Evolutionary conservation across 2,113 vertebrate species (phyloP).

Genomic region (Carassius carassius): DNA sequence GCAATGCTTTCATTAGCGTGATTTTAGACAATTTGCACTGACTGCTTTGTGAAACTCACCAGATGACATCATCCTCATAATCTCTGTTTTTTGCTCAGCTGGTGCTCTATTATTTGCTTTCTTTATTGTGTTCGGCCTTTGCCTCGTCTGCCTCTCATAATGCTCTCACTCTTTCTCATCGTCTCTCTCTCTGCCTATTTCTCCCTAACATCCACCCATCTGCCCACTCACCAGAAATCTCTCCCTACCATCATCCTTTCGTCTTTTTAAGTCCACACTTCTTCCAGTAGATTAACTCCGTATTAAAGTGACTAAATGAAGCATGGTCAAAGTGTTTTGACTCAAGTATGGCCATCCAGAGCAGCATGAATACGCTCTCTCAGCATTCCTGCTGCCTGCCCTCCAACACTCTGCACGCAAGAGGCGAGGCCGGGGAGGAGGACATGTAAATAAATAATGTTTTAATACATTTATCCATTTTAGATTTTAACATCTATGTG

Average conservation of each 20-base stretch:
- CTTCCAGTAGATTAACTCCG: constrained; percentile 52
- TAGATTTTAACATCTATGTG: constrained; percentile 52
- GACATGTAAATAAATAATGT: constrained; percentile 58
- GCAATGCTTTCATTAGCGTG: too few relatives aligned
- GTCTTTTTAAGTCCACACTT: constrained; percentile 40
- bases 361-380: constrained; percentile 49
- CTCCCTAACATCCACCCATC: background rate
- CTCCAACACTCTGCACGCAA: constrained; percentile 24
- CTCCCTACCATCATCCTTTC: constrained; percentile 25
- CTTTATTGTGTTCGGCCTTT: constrained; percentile 51
- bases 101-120: constrained; percentile 33
- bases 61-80: constrained; percentile 47
- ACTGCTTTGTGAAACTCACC: constrained; percentile 13
- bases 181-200: background rate
- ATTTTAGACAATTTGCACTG: too few relatives aligned
- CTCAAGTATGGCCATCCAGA: constrained; percentile 38
- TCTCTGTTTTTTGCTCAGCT: constrained; percentile 42
- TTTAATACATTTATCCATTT: constrained; percentile 61
- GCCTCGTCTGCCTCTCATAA: constrained; percentile 38
- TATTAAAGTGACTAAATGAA: constrained; percentile 51
- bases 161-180: constrained; percentile 6
- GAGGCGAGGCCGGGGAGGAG: constrained; percentile 20
- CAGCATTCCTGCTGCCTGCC: constrained; percentile 31
- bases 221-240: constrained; percentile 23
- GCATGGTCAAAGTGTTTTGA: constrained; percentile 47